Evolutionary conservation across 1,140 invertebrate species (phyloP), one percentile per base, ranked within the genome.

Genomic region (Sycophaga agraensis): DNA sequence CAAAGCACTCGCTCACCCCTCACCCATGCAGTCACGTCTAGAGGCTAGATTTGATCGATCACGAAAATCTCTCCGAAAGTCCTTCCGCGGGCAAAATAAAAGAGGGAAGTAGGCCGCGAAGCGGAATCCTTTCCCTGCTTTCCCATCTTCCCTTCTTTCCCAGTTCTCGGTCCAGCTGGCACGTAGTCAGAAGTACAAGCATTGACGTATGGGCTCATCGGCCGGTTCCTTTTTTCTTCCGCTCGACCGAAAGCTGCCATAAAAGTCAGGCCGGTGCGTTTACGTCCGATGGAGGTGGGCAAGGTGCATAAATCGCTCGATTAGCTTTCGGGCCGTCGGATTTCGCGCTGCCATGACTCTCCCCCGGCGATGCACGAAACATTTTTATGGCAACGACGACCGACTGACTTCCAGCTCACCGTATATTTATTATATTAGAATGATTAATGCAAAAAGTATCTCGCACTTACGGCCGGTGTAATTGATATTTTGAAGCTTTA

Each of bases 141-240:
- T 31, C 28, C 28, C 28, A 11, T 31, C 28, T 31, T 11, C 11
- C 28, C 28, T 11, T 11, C 28, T 31, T 31, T 4, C 28, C 17
- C 9, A 16, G 11, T 5, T 53, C 3, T 26, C 35, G 11, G 64
- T 66, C 65, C 67, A 70, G 63, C 49, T 68, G 65, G 60, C 59
- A 68, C 65, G 54, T 37, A 66, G 60, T 66, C 66, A 65, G 63
- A 46, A 26, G 26, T 31, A n/a, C n/a, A 28, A 57, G 59, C 54
- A 67, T 68, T 67, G 66, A 67, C 57, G 62, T 59, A 67, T 65
- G 59, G 46, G 2, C n/a, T n/a, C n/a, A n/a, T n/a, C n/a, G n/a
- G n/a, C n/a, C 0, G 16, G 57, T 26, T 17, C 34, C 21, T 28
- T 54, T 56, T 59, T 34, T 49, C 42, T 49, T 11, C 12, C 45